Conservation (phyloP, 2,113 vertebrate genomes). For the Tursiops truncatus region DNA sequence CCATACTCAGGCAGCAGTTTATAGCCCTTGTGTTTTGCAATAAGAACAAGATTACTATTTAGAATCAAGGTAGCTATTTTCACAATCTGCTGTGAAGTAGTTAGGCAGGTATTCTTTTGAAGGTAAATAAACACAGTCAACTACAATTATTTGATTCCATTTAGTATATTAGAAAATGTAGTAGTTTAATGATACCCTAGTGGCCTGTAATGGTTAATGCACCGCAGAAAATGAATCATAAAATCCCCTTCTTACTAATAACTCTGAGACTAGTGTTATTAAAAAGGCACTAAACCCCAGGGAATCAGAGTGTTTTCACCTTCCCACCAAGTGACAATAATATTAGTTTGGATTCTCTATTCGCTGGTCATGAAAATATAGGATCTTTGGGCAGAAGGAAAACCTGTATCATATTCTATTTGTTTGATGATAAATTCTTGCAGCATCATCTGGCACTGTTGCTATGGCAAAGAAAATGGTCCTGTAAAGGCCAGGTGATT, state of each 20-base stretch:
- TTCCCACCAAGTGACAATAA: background rate
- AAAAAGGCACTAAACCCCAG: conserved; percentile 29
- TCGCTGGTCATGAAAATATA: background rate
- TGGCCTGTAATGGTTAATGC: conserved; percentile 15
- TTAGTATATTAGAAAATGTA: conserved; percentile 60
- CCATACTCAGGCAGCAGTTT: background rate
- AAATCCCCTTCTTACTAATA: conserved; percentile 43
- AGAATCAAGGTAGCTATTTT: conserved; percentile 64
- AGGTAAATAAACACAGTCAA: conserved; percentile 66
- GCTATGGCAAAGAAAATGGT: conserved; percentile 2
- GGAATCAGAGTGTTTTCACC: conserved; percentile 22
- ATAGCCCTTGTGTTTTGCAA: background rate
- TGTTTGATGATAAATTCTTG: background rate
- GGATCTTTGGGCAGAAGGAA: background rate
- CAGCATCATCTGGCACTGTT: background rate
- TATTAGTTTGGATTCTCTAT: conserved; percentile 25
- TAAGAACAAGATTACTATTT: conserved; percentile 57
- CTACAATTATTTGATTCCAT: conserved; percentile 60
- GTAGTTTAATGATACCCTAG: conserved; percentile 62
- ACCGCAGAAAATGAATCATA: conserved; percentile 51
- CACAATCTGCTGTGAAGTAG: conserved; percentile 32
- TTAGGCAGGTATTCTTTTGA: conserved; percentile 60
- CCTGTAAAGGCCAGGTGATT: background rate
- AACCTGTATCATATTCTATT: background rate
- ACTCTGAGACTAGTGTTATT: conserved; percentile 5